Percentiles rank a stretch among this genome's conserved stretches.
phyloP scores from a whole-genome alignment of 1,140 invertebrate genomes.

The Drosophila kohkoa region DNA sequence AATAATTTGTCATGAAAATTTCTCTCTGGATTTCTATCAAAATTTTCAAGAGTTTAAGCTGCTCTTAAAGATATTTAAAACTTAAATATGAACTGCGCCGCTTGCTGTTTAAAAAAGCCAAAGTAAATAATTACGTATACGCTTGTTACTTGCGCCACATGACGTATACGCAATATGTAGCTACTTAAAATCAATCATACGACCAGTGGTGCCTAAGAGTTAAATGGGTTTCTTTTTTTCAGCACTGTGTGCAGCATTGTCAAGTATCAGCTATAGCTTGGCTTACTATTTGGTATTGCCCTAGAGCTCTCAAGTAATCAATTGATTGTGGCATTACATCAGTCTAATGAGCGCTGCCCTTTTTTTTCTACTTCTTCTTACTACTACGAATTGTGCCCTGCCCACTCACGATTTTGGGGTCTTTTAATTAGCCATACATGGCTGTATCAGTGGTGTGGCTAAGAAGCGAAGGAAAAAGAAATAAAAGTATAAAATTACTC shows the following conservation, averaged over 20 bases:
- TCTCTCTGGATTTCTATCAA: too few relatives aligned
- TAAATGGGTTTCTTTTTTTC: slow-evolving; percentile 4
- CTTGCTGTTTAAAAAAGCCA: neutral
- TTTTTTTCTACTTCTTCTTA: neutral
- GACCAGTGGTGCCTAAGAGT: neutral
- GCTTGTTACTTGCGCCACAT: neutral
- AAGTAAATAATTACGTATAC: neutral
- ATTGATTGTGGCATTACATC: slow-evolving; percentile 21
- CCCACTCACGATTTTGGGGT: slow-evolving; percentile 3
- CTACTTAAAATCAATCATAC: slow-evolving; percentile 25
- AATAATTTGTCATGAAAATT: too few relatives aligned
- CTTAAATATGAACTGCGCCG: neutral
- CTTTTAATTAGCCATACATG: slow-evolving; percentile 26
- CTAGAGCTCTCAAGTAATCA: neutral
- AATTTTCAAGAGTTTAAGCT: too few relatives aligned
- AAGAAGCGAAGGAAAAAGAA: slow-evolving; percentile 1
- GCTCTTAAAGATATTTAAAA: neutral
- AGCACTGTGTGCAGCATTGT: slow-evolving; percentile 1
- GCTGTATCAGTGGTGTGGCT: neutral
- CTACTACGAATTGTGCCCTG: neutral
- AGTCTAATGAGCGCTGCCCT: slow-evolving; percentile 3
- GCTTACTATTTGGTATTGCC: neutral
- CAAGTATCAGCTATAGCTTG: neutral
- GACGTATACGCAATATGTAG: slow-evolving; percentile 39
- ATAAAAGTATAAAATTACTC: slow-evolving; percentile 50